phyloP scores from a whole-genome alignment of 2,113 vertebrate species.

The Channa maculata region DNA sequence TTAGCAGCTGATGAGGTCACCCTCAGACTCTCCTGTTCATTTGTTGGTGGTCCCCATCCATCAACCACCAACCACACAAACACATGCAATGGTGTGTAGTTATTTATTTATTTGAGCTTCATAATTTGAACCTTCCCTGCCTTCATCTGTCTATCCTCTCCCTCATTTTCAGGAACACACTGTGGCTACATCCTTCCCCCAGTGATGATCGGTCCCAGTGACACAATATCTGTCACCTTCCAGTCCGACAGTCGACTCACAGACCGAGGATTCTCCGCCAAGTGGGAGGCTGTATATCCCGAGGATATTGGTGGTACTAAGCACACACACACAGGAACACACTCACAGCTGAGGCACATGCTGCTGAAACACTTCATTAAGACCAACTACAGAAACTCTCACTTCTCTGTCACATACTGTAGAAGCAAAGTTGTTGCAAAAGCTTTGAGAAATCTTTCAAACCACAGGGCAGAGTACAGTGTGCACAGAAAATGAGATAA shows the following conservation, averaged over 20 bases:
- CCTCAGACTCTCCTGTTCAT: too few species aligned
- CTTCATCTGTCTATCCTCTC: slow-evolving; percentile 16
- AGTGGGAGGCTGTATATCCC: slow-evolving; percentile 83
- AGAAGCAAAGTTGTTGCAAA: slow-evolving; percentile 18
- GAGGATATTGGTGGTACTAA: slow-evolving; percentile 82
- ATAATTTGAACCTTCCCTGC: not conserved
- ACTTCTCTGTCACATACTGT: slow-evolving; percentile 21
- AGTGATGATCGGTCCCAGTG: slow-evolving; percentile 76
- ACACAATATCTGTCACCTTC: slow-evolving; percentile 78
- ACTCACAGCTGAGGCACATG: slow-evolving; percentile 34
- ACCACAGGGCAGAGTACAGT: slow-evolving; percentile 47
- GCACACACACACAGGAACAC: slow-evolving; percentile 36
- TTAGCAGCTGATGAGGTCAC: too few species aligned
- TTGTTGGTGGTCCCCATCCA: too few species aligned
- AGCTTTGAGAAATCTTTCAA: slow-evolving; percentile 21
- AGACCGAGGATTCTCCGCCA: slow-evolving; percentile 81
- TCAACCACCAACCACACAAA: too few species aligned
- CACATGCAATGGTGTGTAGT: not conserved
- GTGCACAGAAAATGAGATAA: slow-evolving; percentile 13
- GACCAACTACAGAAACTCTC: slow-evolving; percentile 28
- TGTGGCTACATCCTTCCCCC: slow-evolving; percentile 82
- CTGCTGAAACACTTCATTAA: slow-evolving; percentile 22
- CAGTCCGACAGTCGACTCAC: slow-evolving; percentile 78
- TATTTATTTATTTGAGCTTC: not conserved
- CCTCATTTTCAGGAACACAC: slow-evolving; percentile 73